Percentiles rank a stretch among this genome's conserved stretches.
Evolutionary conservation across 2,797 vertebrate species (phyloP).

Genomic region (Pangasius macronema): DNA sequence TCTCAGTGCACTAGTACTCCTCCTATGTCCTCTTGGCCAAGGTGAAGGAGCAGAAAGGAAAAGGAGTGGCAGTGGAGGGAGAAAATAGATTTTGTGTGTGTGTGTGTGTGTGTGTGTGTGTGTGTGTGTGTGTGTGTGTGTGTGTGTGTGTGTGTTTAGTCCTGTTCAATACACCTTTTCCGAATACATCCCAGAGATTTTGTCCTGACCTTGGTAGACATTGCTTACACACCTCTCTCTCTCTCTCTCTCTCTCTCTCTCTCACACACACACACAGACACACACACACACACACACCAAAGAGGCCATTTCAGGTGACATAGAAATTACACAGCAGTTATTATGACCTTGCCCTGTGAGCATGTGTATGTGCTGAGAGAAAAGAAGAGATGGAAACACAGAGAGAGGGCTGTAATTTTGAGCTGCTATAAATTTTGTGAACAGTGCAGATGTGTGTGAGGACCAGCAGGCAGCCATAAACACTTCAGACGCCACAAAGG

Average conservation of each 20-base stretch:
- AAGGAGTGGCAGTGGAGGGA: constrained; percentile 19
- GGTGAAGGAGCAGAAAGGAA: constrained; percentile 21
- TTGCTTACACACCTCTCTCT: constrained; percentile 11
- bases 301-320: constrained; percentile 42
- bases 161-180: constrained; percentile 33
- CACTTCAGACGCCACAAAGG: constrained; percentile 29
- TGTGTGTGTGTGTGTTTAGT: constrained; percentile 20
- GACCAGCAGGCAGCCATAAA: constrained; percentile 22
- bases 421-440: constrained; percentile 8
- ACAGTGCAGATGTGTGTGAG: background rate
- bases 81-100: constrained; percentile 39
- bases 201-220: constrained; percentile 71
- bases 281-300: constrained; percentile 50
- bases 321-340: constrained; percentile 42
- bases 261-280: background rate
- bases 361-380: background rate
- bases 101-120: constrained; percentile 27
- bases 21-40: background rate
- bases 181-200: constrained; percentile 69
- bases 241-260: background rate
- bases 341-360: constrained; percentile 17
- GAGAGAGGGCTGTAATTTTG: background rate
- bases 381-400: background rate
- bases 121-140: constrained; percentile 34
- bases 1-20: background rate